Conservation (phyloP, 2,888 invertebrate species). For the Scaeva pyrastri region DNA sequence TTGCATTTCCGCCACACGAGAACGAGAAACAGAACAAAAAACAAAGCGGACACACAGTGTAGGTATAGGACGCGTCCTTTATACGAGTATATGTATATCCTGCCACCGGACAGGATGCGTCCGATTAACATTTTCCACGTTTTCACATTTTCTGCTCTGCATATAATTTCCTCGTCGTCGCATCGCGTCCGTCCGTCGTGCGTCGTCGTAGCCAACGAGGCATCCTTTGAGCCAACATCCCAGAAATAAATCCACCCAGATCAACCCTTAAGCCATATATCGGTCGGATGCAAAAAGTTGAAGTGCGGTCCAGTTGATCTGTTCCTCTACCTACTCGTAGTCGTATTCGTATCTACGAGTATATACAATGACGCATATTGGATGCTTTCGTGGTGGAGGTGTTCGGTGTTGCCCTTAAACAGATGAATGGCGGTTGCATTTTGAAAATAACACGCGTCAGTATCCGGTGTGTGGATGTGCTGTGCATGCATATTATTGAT, state of each 20-base stretch:
- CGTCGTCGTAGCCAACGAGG: conserved; percentile 3
- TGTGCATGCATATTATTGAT: not conserved
- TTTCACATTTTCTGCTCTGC: conserved; percentile 18
- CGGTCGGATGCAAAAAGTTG: conserved; percentile 46
- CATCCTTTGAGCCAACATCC: conserved; percentile 21
- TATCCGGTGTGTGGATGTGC: not conserved
- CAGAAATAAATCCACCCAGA: not conserved
- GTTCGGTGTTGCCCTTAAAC: conserved; percentile 33
- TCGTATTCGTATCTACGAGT: too few species aligned
- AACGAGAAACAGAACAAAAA: conserved; percentile 30
- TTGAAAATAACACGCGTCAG: conserved; percentile 60
- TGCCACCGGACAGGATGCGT: conserved; percentile 43
- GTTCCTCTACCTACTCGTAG: conserved; percentile 11
- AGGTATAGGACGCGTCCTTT: not conserved
- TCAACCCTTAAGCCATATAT: not conserved
- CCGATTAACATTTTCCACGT: conserved; percentile 68
- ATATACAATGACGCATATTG: conserved; percentile 70
- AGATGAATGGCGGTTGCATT: conserved; percentile 70
- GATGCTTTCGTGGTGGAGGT: conserved; percentile 49
- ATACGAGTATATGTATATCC: not conserved
- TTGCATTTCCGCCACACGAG: conserved; percentile 68
- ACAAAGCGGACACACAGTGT: not conserved
- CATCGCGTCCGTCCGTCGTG: too few species aligned
- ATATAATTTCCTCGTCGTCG: not conserved
- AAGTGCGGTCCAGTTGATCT: conserved; percentile 61